Evolutionary conservation across 2,797 vertebrate genomes (phyloP).

Genomic region (Halcyon smyrnensis): DNA sequence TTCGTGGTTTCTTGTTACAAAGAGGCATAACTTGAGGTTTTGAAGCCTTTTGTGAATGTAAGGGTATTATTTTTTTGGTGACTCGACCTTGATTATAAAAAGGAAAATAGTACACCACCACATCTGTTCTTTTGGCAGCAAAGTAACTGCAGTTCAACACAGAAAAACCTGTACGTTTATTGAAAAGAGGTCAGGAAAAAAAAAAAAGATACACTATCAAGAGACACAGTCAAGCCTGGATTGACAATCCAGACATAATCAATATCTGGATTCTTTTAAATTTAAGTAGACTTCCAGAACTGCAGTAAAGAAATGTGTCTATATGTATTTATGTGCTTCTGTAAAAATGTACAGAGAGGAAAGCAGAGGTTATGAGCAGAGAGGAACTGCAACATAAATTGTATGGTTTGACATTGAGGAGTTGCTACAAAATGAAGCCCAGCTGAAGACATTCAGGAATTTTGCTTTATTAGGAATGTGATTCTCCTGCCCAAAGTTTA

Average conservation of each 20-base stretch:
- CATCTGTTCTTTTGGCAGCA: background rate
- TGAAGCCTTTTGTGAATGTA: background rate
- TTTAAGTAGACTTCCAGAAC: background rate
- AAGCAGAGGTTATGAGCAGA: background rate
- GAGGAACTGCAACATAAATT: background rate
- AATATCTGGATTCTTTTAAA: background rate
- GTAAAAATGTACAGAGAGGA: background rate
- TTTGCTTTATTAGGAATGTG: background rate
- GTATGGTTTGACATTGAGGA: background rate
- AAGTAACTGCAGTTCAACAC: background rate
- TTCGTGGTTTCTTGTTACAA: background rate
- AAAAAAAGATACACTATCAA: background rate
- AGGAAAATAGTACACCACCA: background rate
- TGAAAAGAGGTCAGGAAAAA: background rate
- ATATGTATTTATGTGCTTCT: background rate
- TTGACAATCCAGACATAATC: background rate
- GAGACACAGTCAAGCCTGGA: background rate
- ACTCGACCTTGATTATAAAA: background rate
- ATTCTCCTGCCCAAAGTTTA: background rate
- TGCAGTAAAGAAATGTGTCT: background rate
- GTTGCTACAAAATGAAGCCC: background rate
- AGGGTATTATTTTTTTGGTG: background rate
- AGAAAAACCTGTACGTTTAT: background rate
- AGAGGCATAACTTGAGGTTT: background rate
- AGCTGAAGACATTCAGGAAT: background rate